Conservation (phyloP, 2,113 vertebrate species). For the Hiodon tergisus region DNA sequence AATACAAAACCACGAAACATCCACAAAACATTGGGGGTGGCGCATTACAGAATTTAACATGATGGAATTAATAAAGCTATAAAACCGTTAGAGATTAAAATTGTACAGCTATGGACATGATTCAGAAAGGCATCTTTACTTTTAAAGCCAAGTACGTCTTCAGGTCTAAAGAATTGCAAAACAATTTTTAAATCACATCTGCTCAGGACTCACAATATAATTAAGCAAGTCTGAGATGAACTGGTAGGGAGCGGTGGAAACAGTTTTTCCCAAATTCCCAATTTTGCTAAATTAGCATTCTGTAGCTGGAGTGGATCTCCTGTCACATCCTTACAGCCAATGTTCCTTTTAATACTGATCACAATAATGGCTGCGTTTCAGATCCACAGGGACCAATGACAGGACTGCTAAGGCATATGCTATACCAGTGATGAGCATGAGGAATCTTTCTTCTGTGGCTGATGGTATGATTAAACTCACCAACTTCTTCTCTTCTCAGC, state of each 20-base stretch:
- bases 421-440: no score
- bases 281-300: constrained; percentile 6
- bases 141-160: background rate
- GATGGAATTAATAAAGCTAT: constrained; percentile 50
- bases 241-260: background rate
- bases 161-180: background rate
- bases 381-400: no score
- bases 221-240: background rate
- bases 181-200: background rate
- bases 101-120: constrained; percentile 24
- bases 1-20: constrained; percentile 54
- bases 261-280: background rate
- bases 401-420: no score
- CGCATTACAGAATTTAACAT: constrained; percentile 21
- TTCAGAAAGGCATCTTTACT: constrained; percentile 37
- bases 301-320: background rate
- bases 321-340: no score
- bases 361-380: no score
- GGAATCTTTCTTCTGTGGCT: background rate
- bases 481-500: background rate
- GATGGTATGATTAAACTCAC: no score
- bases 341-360: no score
- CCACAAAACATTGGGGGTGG: constrained; percentile 26
- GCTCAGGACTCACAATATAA: background rate
- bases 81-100: constrained; percentile 48